Evolutionary conservation across 2,888 invertebrate species (phyloP), one percentile per base, ranked within the genome.

Genomic region (Drosophila histrio): DNA sequence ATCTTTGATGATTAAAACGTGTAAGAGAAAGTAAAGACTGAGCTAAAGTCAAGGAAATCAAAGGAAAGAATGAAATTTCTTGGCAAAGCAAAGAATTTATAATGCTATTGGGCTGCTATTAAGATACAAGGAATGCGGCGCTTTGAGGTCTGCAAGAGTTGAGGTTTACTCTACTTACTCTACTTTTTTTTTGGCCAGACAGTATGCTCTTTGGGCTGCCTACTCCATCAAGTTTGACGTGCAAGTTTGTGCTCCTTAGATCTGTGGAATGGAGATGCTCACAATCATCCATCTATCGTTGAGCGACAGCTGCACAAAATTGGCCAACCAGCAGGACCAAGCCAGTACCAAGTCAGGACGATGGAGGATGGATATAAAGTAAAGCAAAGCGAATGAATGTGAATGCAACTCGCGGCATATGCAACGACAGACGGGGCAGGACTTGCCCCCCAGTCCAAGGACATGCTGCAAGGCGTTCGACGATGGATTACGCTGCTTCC

Each of bases 401-500:
- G 72, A 68, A 68, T 67, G 72, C 68, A 71, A 67, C 59, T 62
- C 58, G 77, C 60, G 72, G 73, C 77, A 72, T 68, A 68, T 69
- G 72, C 78, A 74, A 58, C 58, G 57, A 53, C 46, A 56, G 56
- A 38, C 53, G 52, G 57, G 43, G 36, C 34, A 43, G 54, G 22
- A 53, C 49, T 68, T 54, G 61, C 54, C 50, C 43, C 43, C 49
- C 30, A 44, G 60, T 61, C 68, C 56, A 79, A 75, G 73, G 73
- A 77, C 75, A 77, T 77, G 76, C 46, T 56, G 73, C 70, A 72
- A 77, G 86, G 57, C 77, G 73, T 65, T 63, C 50, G 56, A 87
- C 80, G 80, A 88, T 85, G 87, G 85, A 88, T 88, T 86, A 75
- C 73, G 65, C 66, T 75, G 66, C 68, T 65, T 78, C 83, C 74